phyloP scores from a whole-genome alignment of 2,797 vertebrate genomes.

The Triplophysa bombifrons region DNA sequence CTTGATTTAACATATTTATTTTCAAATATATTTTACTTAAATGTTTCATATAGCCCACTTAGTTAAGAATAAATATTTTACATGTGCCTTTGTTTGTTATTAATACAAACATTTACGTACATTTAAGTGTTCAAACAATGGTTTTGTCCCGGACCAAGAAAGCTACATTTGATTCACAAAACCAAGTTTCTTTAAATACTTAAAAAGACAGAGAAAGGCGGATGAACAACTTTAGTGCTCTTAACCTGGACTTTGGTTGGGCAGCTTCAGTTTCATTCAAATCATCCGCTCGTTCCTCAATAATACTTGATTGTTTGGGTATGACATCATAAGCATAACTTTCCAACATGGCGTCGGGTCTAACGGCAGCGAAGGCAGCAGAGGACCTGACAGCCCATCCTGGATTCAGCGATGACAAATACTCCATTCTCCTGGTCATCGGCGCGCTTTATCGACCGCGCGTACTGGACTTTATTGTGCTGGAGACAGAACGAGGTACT shows the following conservation, averaged over 20 bases:
- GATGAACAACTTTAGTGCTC: background rate
- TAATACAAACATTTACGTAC: too few relatives aligned
- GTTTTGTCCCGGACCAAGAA: too few relatives aligned
- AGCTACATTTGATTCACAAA: background rate
- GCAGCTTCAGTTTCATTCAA: constrained; percentile 30
- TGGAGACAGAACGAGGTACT: constrained; percentile 82
- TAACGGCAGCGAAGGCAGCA: constrained; percentile 72
- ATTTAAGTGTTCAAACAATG: too few relatives aligned
- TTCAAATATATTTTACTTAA: too few relatives aligned
- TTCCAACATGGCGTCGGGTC: constrained; percentile 78
- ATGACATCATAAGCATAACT: constrained; percentile 75
- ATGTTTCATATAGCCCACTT: too few relatives aligned
- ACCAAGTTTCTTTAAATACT: background rate
- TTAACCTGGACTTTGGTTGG: constrained; percentile 19
- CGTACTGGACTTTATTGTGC: constrained; percentile 73
- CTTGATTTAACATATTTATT: too few relatives aligned
- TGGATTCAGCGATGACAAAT: constrained; percentile 68
- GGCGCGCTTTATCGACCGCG: constrained; percentile 74
- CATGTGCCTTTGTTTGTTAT: too few relatives aligned
- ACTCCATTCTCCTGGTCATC: constrained; percentile 80
- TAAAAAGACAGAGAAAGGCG: background rate
- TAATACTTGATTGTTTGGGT: constrained; percentile 40
- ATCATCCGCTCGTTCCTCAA: constrained; percentile 31
- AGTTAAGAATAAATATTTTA: too few relatives aligned
- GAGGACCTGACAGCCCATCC: constrained; percentile 61